Conservation (phyloP, 2,113 vertebrate genomes). For the Spheniscus mendiculus region DNA sequence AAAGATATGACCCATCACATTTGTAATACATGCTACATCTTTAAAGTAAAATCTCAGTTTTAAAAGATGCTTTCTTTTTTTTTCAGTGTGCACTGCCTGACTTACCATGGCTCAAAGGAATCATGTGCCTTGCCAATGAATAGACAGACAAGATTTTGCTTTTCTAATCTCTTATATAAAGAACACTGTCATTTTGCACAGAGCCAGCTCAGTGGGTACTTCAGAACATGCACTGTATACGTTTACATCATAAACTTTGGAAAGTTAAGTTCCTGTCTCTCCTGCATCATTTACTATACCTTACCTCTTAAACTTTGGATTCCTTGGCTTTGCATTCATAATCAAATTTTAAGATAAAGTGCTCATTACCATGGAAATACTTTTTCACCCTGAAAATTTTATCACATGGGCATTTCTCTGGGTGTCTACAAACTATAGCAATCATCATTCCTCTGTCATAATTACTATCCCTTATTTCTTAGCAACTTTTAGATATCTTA, state of each 20-base stretch:
- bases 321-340: neutral
- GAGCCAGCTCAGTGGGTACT: neutral
- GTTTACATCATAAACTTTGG: neutral
- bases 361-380: neutral
- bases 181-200: neutral
- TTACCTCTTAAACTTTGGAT: neutral
- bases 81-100: neutral
- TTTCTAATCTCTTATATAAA: neutral
- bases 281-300: neutral
- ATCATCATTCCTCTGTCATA: neutral
- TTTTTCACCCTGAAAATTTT: neutral
- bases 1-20: neutral
- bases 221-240: neutral
- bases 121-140: neutral
- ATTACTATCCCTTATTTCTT: neutral
- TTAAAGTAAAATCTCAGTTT: neutral
- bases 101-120: neutral
- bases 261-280: neutral
- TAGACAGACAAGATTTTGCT: neutral
- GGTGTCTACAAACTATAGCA: neutral
- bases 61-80: neutral
- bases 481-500: neutral
- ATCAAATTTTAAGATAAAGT: neutral
- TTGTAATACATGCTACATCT: neutral
- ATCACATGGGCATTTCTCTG: neutral